Evolutionary conservation across 1,140 invertebrate genomes (phyloP).

Genomic region (Cotesia typhae): DNA sequence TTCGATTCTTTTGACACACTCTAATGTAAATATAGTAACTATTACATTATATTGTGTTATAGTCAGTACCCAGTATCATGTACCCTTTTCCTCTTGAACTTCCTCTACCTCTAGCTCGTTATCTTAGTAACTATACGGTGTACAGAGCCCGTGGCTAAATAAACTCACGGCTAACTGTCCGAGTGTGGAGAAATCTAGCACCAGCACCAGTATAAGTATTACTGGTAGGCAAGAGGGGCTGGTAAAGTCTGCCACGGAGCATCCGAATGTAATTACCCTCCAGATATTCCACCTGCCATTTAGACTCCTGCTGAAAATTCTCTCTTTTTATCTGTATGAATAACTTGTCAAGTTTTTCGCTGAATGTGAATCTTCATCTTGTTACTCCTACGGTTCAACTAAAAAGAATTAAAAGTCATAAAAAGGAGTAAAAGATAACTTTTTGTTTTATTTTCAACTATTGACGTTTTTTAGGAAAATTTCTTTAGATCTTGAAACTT

Average conservation of each 20-base stretch:
- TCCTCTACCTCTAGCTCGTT: too few species aligned
- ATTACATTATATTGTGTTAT: not conserved
- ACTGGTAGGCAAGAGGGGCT: not conserved
- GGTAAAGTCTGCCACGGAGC: not conserved
- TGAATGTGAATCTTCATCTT: not conserved
- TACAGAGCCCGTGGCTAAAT: conserved; percentile 37
- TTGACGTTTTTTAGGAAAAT: too few species aligned
- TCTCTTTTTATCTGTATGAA: conserved; percentile 24
- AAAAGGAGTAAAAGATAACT: too few species aligned
- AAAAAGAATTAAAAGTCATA: too few species aligned
- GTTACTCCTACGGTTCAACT: not conserved
- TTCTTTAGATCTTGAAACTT: too few species aligned
- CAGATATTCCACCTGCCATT: conserved; percentile 32
- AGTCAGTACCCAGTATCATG: not conserved
- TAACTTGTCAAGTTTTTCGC: conserved; percentile 14
- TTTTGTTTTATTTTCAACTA: too few species aligned
- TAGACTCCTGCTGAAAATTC: conserved; percentile 17
- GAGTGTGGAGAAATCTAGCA: conserved; percentile 16
- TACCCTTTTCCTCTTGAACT: too few species aligned
- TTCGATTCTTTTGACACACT: conserved; percentile 38
- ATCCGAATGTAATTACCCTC: conserved; percentile 38
- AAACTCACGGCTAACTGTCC: conserved; percentile 34
- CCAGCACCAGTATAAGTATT: too few species aligned
- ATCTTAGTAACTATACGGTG: not conserved
- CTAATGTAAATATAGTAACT: not conserved